A percentile compares a stretch with the other conserved stretches of the same genome.
Evolutionary conservation across 2,797 vertebrate species (phyloP).

Genomic region (Cryptoprocta ferox): DNA sequence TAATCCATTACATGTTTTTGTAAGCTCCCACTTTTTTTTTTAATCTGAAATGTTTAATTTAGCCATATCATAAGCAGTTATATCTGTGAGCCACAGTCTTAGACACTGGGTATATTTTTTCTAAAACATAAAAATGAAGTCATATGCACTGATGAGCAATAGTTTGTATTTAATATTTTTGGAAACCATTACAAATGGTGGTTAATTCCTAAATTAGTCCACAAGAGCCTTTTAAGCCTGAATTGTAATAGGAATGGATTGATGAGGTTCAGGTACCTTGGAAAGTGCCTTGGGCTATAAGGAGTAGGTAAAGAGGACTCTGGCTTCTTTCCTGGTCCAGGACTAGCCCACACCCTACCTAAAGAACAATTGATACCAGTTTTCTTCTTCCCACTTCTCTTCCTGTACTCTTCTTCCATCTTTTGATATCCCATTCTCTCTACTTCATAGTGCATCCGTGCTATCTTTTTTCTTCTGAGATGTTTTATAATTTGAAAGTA

Average conservation of each 20-base stretch:
- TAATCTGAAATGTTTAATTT: not conserved
- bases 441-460: not conserved
- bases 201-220: not conserved
- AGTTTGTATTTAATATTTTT: not conserved
- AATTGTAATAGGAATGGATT: not conserved
- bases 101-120: not conserved
- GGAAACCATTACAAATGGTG: not conserved
- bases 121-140: not conserved
- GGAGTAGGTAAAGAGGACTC: not conserved
- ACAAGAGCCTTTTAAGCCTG: not conserved
- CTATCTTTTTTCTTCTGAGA: not conserved
- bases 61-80: not conserved
- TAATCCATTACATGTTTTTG: not conserved
- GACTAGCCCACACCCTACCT: no score
- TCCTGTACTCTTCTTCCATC: not conserved
- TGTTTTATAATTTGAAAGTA: not conserved
- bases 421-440: not conserved
- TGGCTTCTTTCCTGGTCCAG: not conserved
- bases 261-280: not conserved
- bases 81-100: not conserved
- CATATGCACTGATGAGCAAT: not conserved
- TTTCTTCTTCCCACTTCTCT: not conserved
- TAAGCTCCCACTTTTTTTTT: not conserved
- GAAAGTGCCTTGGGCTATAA: not conserved
- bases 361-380: not conserved